Evolutionary conservation across 2,888 invertebrate genomes (phyloP), one percentile per base, ranked within the genome.

Genomic region (Tiphia femorata): DNA sequence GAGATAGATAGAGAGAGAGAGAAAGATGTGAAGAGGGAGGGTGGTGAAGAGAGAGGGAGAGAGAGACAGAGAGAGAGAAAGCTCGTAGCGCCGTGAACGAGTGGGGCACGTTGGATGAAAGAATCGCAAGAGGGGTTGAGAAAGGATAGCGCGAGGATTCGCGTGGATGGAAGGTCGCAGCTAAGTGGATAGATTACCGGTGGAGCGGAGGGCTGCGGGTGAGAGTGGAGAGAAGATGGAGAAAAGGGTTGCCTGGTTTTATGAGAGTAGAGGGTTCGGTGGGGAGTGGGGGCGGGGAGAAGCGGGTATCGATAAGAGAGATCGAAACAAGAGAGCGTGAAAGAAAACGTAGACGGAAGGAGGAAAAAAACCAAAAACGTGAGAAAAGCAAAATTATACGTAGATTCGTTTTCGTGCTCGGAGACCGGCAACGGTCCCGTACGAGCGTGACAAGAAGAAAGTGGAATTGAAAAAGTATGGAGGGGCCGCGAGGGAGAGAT

Each of bases 211-310:
- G 38, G 6, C 10, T 37, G 35, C 20, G 16, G 17, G 19, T 29
- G 33, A 16, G 30, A 16, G 38, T 37, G n/a, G 29, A 35, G 38
- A 48, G 37, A 19, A n/a, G 8, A 66, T 56, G 62, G 63, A 66
- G 62, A 64, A 60, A 62, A 58, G n/a, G n/a, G n/a, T n/a, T n/a
- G n/a, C n/a, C n/a, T n/a, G n/a, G n/a, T n/a, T n/a, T n/a, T n/a
- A n/a, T n/a, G n/a, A n/a, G n/a, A n/a, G n/a, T n/a, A 60, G 55
- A 62, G 50, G 56, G 37, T 2, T 25, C 7, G 19, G 8, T 12
- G 25, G 23, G 23, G 23, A 41, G 23, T 23, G 8, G 25, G 25
- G 8, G 25, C 49, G 35, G 25, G 8, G 25, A 33, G 12, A 33
- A 6, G 33, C 54, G 48, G 50, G 54, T 51, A 59, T 30, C 30